These are phyloP conservation scores for Gasterosteus nipponicus DNA, from an alignment of 2,113 vertebrate species.

Conservation along the genomic window DNA sequence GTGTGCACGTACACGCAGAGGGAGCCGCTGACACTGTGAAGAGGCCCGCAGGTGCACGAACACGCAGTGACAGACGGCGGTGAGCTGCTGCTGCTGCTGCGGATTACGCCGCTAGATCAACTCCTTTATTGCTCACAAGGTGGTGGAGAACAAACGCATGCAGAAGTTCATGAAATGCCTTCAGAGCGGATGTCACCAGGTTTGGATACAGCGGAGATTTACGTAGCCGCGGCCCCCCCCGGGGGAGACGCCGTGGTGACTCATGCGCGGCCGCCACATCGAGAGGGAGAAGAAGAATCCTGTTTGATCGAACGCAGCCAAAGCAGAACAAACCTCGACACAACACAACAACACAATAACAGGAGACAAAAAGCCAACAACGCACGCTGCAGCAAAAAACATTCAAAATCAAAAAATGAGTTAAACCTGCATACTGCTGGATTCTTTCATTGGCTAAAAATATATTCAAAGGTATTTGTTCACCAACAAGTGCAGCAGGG, in stretches of 20 bases:
- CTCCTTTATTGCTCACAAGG: background rate
- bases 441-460: background rate
- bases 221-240: background rate
- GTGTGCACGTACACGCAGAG: background rate
- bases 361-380: background rate
- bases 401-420: background rate
- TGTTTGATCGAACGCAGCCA: background rate
- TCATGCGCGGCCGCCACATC: background rate
- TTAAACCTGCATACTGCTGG: background rate
- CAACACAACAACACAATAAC: background rate
- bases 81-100: background rate
- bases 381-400: background rate
- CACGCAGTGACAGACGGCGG: background rate
- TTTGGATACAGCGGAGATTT: background rate
- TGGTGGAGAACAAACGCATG: background rate
- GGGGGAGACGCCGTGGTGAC: background rate
- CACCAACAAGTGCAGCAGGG: background rate
- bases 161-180: conserved; percentile 26
- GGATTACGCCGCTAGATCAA: background rate
- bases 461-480: background rate
- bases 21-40: background rate
- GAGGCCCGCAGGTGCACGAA: background rate
- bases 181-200: background rate
- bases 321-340: background rate
- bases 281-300: background rate